A percentile compares a stretch with the other conserved stretches of the same genome.
phyloP scores from a whole-genome alignment of 1,140 invertebrate genomes.

The Magallana gigas region DNA sequence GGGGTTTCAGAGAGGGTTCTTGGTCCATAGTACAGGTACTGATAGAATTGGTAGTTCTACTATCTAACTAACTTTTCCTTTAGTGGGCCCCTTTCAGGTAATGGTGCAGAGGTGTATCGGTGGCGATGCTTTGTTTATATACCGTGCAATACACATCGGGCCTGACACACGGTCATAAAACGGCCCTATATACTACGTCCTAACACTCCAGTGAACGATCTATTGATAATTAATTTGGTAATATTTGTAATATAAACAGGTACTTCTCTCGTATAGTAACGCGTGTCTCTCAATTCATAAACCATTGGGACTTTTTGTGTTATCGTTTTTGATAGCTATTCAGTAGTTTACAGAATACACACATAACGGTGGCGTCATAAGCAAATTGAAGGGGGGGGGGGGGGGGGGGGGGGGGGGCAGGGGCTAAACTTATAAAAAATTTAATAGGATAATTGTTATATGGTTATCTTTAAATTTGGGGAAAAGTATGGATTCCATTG shows the following conservation, averaged over 20 bases:
- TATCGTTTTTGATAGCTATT: not conserved
- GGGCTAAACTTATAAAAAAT: not conserved
- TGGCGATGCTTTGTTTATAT: not conserved
- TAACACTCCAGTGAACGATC: not conserved
- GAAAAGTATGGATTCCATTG: not conserved
- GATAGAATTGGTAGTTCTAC: too few relatives aligned
- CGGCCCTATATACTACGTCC: not conserved
- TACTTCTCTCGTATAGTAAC: too few relatives aligned
- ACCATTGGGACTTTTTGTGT: too few relatives aligned
- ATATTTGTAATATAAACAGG: not conserved
- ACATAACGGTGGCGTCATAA: too few relatives aligned
- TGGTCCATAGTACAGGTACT: too few relatives aligned
- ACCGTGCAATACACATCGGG: not conserved
- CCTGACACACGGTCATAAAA: not conserved
- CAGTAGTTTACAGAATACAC: not conserved
- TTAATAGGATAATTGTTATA: too few relatives aligned
- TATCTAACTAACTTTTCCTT: too few relatives aligned
- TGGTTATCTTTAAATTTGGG: too few relatives aligned
- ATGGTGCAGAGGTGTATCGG: too few relatives aligned
- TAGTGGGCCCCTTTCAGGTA: too few relatives aligned
- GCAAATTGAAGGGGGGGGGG: too few relatives aligned
- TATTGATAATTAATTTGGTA: slow-evolving; percentile 1
- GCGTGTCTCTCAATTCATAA: too few relatives aligned
- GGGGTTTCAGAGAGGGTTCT: not conserved
- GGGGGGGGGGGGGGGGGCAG: not conserved